Percentiles rank a stretch among this genome's conserved stretches.
These are phyloP conservation scores for Metalampra italica DNA, from an alignment of 2,888 invertebrate genomes.

Conservation along the genomic window DNA sequence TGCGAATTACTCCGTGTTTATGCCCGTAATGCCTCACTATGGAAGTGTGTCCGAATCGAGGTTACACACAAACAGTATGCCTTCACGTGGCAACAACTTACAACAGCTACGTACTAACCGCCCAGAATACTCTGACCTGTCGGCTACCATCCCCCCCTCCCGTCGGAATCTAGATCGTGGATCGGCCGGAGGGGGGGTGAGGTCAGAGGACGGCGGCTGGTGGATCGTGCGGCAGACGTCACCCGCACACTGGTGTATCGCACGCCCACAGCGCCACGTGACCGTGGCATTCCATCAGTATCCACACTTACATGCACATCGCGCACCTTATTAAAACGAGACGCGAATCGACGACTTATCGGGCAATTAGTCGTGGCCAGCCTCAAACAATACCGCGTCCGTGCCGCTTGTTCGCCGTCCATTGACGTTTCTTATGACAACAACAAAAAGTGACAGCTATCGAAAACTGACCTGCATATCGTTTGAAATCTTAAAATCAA, in stretches of 20 bases:
- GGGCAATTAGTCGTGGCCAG: constrained; percentile 75
- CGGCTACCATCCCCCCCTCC: constrained; percentile 47
- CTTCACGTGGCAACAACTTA: constrained; percentile 73
- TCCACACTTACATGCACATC: constrained; percentile 67
- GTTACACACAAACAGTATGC: constrained; percentile 70
- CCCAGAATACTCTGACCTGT: constrained; percentile 41
- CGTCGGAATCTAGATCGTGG: constrained; percentile 26
- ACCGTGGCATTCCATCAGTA: constrained; percentile 76
- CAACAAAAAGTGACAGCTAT: background rate
- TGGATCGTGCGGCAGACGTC: constrained; percentile 72
- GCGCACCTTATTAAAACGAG: constrained; percentile 78
- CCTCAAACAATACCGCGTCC: constrained; percentile 57
- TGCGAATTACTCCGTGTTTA: constrained; percentile 73
- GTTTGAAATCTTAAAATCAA: background rate
- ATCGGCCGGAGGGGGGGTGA: constrained; percentile 34
- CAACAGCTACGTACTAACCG: constrained; percentile 53
- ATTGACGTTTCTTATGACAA: constrained; percentile 38
- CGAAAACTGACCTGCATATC: background rate
- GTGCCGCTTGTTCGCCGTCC: constrained; percentile 48
- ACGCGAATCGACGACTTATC: constrained; percentile 78
- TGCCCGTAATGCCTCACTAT: constrained; percentile 64
- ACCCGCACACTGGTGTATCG: constrained; percentile 49
- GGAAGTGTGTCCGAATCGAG: constrained; percentile 74
- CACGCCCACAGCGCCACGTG: constrained; percentile 49
- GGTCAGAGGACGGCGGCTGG: constrained; percentile 41